Conservation (phyloP, 2,888 invertebrate species). For the Gerris lacustris region DNA sequence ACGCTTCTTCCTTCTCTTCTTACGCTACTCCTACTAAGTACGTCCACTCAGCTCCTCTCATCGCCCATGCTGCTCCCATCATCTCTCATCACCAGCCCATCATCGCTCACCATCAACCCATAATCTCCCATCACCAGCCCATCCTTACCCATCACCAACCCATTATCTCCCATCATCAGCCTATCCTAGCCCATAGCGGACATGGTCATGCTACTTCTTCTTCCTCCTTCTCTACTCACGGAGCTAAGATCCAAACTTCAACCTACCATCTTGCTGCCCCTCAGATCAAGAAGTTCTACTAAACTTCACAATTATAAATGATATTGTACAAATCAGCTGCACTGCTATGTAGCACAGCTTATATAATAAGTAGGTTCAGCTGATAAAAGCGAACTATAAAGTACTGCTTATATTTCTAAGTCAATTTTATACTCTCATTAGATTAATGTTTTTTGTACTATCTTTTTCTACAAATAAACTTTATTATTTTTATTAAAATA, state of each 20-base stretch:
- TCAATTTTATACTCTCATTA: no score
- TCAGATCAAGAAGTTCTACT: conserved; percentile 2
- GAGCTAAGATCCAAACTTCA: conserved; percentile 20
- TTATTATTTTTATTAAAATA: no score
- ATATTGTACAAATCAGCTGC: no score
- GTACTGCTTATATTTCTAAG: no score
- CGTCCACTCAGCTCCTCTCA: neutral
- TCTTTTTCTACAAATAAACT: no score
- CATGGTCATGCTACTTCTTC: conserved; percentile 22
- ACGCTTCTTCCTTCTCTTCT: neutral
- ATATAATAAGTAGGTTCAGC: no score
- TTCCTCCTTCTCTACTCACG: conserved; percentile 22
- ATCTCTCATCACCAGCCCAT: conserved; percentile 5
- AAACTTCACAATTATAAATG: no score
- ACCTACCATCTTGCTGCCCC: conserved; percentile 22
- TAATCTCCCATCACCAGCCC: neutral
- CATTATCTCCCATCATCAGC: conserved; percentile 13
- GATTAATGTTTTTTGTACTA: no score
- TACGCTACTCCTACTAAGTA: neutral
- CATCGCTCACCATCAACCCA: conserved; percentile 4
- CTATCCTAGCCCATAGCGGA: conserved; percentile 8
- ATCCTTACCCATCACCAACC: neutral
- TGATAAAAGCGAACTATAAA: no score
- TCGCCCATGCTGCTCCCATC: neutral
- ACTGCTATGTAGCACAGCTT: no score